Percentiles rank a stretch among this genome's conserved stretches.
Evolutionary conservation across 2,113 vertebrate species (phyloP).

Genomic region (Acanthisitta chloris): DNA sequence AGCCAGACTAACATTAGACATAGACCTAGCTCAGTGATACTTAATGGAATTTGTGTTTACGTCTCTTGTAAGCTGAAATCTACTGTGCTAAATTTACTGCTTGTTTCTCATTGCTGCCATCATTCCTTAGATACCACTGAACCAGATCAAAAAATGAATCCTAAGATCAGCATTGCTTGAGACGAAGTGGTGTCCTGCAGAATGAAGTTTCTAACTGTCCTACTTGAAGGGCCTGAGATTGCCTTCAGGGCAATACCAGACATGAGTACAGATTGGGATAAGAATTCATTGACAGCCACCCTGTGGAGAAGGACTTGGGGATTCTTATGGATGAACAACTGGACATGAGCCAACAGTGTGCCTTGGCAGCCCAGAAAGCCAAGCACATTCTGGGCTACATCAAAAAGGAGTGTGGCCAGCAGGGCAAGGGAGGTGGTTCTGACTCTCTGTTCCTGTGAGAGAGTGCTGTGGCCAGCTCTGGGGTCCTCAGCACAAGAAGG

Average conservation of each 20-base stretch:
- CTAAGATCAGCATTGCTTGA: rapidly evolving
- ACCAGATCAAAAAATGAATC: background rate
- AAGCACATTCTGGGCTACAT: background rate
- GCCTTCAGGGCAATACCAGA: background rate
- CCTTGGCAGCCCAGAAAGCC: background rate
- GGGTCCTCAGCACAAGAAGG: background rate
- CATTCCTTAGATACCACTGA: background rate
- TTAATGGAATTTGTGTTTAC: background rate
- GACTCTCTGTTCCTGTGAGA: background rate
- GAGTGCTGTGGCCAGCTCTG: background rate
- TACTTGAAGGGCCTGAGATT: background rate
- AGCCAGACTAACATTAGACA: background rate
- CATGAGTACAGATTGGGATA: background rate
- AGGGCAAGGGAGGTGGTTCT: background rate
- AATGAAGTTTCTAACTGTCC: background rate
- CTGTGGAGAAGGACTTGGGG: no score
- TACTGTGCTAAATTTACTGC: background rate
- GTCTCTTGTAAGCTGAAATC: background rate
- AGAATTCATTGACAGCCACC: background rate
- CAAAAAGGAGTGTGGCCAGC: background rate
- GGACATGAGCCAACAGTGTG: background rate
- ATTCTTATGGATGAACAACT: rapidly evolving
- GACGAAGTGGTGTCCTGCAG: background rate
- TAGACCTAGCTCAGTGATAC: background rate
- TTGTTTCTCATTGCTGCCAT: background rate